Percentiles rank a stretch among this genome's conserved stretches.
These are phyloP conservation scores for Leucozona laternaria DNA, from an alignment of 2,888 invertebrate species.

Conservation along the genomic window DNA sequence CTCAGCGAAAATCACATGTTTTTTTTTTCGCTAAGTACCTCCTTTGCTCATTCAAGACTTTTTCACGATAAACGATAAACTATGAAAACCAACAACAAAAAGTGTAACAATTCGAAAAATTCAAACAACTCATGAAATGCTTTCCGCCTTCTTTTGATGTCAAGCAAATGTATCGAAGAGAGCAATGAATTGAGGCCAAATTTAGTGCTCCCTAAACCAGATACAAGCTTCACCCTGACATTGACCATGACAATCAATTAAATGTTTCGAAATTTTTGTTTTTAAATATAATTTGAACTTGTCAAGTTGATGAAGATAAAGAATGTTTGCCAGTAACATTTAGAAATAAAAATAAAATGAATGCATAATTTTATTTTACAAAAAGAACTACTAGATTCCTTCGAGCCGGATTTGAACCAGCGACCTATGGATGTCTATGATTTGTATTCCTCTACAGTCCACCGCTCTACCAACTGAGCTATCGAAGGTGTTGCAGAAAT, in stretches of 20 bases:
- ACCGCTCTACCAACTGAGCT: slow-evolving; percentile 80
- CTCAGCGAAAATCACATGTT: slow-evolving; percentile 32
- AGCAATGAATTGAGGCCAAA: slow-evolving; percentile 46
- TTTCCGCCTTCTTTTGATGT: slow-evolving; percentile 73
- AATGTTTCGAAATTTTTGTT: slow-evolving; percentile 14
- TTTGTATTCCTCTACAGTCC: slow-evolving; percentile 77
- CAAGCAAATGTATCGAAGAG: slow-evolving; percentile 39
- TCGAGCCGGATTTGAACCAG: slow-evolving; percentile 89
- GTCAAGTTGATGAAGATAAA: not conserved
- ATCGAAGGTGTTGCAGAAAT: slow-evolving; percentile 76
- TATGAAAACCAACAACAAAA: not conserved
- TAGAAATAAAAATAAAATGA: not conserved
- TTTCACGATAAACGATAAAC: not conserved
- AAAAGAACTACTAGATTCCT: slow-evolving; percentile 81
- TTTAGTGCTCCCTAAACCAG: slow-evolving; percentile 37
- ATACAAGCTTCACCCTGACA: slow-evolving; percentile 53
- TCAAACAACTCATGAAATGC: slow-evolving; percentile 26
- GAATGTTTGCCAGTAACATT: not conserved
- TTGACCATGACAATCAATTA: slow-evolving; percentile 30
- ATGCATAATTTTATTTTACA: slow-evolving; percentile 2
- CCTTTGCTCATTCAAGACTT: not conserved
- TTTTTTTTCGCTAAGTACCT: slow-evolving; percentile 11
- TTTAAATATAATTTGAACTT: slow-evolving; percentile 9
- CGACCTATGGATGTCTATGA: slow-evolving; percentile 86
- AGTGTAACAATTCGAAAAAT: slow-evolving; percentile 45